A percentile compares a stretch with the other conserved stretches of the same genome.
Conservation (phyloP, 1,140 invertebrate species). For the Nylanderia fulva region DNA sequence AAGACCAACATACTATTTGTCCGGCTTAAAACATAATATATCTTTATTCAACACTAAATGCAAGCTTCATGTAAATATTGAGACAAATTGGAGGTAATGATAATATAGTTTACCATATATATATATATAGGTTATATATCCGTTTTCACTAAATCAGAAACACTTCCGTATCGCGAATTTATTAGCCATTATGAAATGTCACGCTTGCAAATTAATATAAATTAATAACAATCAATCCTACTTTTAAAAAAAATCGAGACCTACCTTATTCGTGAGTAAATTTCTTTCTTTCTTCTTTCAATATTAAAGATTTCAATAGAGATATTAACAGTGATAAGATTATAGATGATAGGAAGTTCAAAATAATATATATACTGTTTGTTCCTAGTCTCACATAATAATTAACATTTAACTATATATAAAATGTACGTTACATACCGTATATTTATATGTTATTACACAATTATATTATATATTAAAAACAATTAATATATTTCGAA, state of each 20-base stretch:
- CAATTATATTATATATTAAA: conserved; percentile 5
- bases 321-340: neutral
- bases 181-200: neutral
- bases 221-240: no score
- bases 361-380: no score
- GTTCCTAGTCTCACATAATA: no score
- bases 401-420: neutral
- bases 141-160: neutral
- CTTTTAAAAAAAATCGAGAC: no score
- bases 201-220: neutral
- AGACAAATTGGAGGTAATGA: no score
- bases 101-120: no score
- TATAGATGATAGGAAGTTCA: neutral
- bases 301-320: neutral
- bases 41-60: no score
- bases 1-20: no score
- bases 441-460: neutral
- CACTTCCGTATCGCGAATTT: conserved; percentile 35
- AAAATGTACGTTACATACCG: neutral
- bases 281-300: neutral
- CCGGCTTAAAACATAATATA: no score
- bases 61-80: no score
- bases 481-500: conserved; percentile 25
- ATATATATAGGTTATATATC: no score
- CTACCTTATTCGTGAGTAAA: neutral